phyloP scores from a whole-genome alignment of 2,888 invertebrate species.

The Cephus spinipes region DNA sequence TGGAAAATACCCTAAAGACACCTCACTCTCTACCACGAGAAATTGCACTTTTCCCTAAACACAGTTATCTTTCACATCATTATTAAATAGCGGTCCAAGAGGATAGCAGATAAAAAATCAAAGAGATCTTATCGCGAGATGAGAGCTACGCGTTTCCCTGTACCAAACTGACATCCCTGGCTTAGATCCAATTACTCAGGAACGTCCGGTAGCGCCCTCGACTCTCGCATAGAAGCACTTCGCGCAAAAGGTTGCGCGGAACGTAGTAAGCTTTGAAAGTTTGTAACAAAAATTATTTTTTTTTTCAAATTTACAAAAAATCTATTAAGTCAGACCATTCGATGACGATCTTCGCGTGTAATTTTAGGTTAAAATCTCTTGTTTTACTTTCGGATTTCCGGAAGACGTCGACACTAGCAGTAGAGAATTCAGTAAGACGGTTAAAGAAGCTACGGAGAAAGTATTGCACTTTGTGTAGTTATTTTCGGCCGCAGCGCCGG shows the following conservation, averaged over 20 bases:
- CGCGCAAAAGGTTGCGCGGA: not conserved
- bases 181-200: not conserved
- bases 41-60: not conserved
- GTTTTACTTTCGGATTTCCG: not conserved
- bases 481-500: constrained; percentile 46
- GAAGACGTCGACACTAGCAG: not conserved
- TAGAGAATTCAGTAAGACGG: not conserved
- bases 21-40: not conserved
- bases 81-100: not conserved
- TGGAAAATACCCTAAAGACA: not conserved
- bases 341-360: not conserved
- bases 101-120: not conserved
- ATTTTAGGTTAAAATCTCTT: not conserved
- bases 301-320: not conserved
- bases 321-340: not conserved
- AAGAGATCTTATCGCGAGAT: not conserved
- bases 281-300: not conserved
- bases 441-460: constrained; percentile 10
- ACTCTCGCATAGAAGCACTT: not conserved
- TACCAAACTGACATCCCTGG: not conserved
- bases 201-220: not conserved
- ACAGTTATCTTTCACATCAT: not conserved
- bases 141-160: not conserved
- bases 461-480: constrained; percentile 33
- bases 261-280: not conserved